Base-by-base conservation (phyloP, 2,888 invertebrate genomes). In the Bombyx huttoni region DNA sequence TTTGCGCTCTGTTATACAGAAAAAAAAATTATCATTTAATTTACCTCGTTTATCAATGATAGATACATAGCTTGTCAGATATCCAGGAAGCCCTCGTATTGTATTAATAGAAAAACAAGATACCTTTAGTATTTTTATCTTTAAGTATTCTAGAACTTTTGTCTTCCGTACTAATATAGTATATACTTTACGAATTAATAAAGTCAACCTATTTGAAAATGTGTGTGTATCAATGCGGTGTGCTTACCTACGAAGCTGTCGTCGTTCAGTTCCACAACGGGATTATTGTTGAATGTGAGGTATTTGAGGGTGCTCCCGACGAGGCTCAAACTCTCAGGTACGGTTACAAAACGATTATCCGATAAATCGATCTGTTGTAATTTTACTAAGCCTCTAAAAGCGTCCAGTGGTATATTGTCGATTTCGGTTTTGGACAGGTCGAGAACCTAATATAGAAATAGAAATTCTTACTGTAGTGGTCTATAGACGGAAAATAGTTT, bases 251-350 rank as follows among this genome's bases (percentile, higher is more conserved):
- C 67, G 59, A 93, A 92, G 56, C 91, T 91, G 59, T 89, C 84
- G 58, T 91, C 90, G 48, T 84, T 88, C 3, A 93, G 75, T 58
- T 89, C 89, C 13, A 85, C 70, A 48, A 93, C 88, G 0, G 89
- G 88, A 73, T 93, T 93, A 54, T 89, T 82, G 58, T 92, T 91
- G 61, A 93, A 79, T 46, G 90, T 90, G 13, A 93, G 79, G 52
- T 84, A 87, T 64, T 90, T 79, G 54, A 93, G 74, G 7, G 89
- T 88, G 49, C 72, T 73, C n/a, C 90, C 89, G 34, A 92, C 71
- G 51, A 88, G 65, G 49, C 78, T 84, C 48, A 93, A 68, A 60
- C 89, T 88, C 51, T 86, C 81, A 0, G 93, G 93, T 13, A 93
- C 90, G 7, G 80, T 84, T 48, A 84, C 81, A 51, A 93, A 86